Evolutionary conservation across 2,113 vertebrate genomes (phyloP).

Genomic region (Urocitellus parryii): DNA sequence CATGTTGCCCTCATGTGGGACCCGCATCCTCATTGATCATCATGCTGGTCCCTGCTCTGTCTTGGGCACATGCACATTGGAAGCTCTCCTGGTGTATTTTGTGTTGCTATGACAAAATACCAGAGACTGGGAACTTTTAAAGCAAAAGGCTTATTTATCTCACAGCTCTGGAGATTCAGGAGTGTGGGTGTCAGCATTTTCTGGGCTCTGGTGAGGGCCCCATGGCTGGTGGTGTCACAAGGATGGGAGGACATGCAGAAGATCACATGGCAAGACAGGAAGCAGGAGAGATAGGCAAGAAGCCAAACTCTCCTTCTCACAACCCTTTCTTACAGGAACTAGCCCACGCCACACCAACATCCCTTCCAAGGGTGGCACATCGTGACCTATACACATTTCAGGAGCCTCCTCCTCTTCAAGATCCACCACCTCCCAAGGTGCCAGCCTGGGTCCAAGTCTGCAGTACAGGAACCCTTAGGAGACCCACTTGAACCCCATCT

Average conservation of each 20-base stretch:
- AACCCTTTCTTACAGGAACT: not conserved
- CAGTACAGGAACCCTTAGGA: no score
- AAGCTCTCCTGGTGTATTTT: not conserved
- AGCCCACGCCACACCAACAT: not conserved
- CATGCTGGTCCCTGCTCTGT: fast-evolving
- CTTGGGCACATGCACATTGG: fast-evolving
- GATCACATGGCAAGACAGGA: not conserved
- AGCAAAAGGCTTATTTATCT: not conserved
- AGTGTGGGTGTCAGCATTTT: not conserved
- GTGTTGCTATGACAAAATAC: not conserved
- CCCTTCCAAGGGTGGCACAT: not conserved
- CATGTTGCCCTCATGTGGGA: fast-evolving
- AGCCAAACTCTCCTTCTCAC: not conserved
- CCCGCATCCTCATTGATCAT: fast-evolving
- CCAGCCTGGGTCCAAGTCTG: not conserved
- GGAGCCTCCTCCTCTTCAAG: not conserved
- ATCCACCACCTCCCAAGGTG: not conserved
- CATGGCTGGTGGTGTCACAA: no score
- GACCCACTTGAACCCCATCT: not conserved
- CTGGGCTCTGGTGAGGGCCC: not conserved
- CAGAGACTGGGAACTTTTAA: not conserved
- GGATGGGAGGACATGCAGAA: not conserved
- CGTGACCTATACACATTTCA: fast-evolving
- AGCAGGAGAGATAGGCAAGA: not conserved
- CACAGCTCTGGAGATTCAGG: not conserved